These are phyloP conservation scores for Phalloptychus januarius DNA, from an alignment of 2,797 vertebrate genomes.

Conservation along the genomic window DNA sequence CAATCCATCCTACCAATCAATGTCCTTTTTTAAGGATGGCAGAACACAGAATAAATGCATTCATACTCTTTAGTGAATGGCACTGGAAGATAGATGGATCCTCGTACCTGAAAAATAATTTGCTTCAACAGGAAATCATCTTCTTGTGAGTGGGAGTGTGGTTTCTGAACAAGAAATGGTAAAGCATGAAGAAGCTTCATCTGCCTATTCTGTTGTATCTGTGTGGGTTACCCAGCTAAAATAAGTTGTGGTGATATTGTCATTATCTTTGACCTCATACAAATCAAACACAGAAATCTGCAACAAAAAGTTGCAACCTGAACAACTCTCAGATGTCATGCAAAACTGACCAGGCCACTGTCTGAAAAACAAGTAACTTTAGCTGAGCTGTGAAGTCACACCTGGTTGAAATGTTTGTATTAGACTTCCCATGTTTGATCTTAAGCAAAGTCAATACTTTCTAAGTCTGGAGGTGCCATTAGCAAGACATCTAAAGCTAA, in stretches of 20 bases:
- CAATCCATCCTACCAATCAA: constrained; percentile 62
- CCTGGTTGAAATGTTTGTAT: not conserved
- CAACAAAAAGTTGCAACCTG: not conserved
- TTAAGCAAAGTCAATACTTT: not conserved
- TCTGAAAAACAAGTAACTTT: not conserved
- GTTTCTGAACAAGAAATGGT: constrained; percentile 26
- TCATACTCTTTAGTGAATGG: constrained; percentile 41
- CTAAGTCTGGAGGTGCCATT: not conserved
- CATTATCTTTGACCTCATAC: not conserved
- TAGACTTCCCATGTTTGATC: not conserved
- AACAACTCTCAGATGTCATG: not conserved
- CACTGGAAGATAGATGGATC: constrained; percentile 32
- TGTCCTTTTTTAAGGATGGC: constrained; percentile 30
- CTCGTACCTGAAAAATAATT: constrained; percentile 42
- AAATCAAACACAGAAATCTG: not conserved
- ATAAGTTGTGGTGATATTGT: not conserved
- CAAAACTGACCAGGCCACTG: not conserved
- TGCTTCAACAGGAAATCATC: constrained; percentile 20
- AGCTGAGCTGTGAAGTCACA: not conserved
- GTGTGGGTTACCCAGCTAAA: not conserved
- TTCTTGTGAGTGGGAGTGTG: constrained; percentile 6
- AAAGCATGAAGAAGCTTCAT: constrained; percentile 9
- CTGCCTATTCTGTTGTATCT: not conserved
- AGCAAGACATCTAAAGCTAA: not conserved
- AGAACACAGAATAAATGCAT: constrained; percentile 26